Conservation (phyloP, 2,888 invertebrate species). For the Trichogramma dendrolimi region DNA sequence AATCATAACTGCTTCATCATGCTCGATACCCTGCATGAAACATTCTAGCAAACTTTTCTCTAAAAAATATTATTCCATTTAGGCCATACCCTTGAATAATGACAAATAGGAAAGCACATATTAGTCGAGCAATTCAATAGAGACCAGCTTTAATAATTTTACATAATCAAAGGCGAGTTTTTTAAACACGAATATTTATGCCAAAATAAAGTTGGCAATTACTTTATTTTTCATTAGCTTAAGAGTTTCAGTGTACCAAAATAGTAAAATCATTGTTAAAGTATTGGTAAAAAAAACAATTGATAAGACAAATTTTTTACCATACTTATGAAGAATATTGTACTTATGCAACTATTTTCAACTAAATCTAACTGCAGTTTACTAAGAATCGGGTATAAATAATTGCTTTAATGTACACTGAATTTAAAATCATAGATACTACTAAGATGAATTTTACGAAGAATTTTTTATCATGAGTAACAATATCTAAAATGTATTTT, state of each 20-base stretch:
- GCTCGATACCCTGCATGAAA: conserved; percentile 4
- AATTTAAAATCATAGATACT: too few relatives aligned
- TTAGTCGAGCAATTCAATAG: conserved; percentile 15
- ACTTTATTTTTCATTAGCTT: conserved; percentile 7
- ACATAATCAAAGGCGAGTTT: conserved; percentile 22
- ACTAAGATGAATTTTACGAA: too few relatives aligned
- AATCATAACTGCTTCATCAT: conserved; percentile 5
- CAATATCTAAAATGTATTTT: conserved; percentile 22
- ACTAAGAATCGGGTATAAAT: too few relatives aligned
- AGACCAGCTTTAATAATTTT: conserved; percentile 18
- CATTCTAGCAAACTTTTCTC: neutral
- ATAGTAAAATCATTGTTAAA: too few relatives aligned
- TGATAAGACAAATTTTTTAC: too few relatives aligned
- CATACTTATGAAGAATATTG: too few relatives aligned
- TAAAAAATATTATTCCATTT: conserved; percentile 19
- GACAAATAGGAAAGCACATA: conserved; percentile 18
- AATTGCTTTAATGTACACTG: too few relatives aligned
- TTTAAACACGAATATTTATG: conserved; percentile 22
- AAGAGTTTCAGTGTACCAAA: too few relatives aligned
- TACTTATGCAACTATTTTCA: too few relatives aligned
- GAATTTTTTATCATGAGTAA: too few relatives aligned
- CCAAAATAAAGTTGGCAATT: conserved; percentile 22
- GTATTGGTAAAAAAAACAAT: too few relatives aligned
- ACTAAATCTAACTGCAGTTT: conserved; percentile 13
- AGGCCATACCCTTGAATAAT: conserved; percentile 25